phyloP scores from a whole-genome alignment of 2,797 vertebrate species.

The Poeciliopsis turneri region DNA sequence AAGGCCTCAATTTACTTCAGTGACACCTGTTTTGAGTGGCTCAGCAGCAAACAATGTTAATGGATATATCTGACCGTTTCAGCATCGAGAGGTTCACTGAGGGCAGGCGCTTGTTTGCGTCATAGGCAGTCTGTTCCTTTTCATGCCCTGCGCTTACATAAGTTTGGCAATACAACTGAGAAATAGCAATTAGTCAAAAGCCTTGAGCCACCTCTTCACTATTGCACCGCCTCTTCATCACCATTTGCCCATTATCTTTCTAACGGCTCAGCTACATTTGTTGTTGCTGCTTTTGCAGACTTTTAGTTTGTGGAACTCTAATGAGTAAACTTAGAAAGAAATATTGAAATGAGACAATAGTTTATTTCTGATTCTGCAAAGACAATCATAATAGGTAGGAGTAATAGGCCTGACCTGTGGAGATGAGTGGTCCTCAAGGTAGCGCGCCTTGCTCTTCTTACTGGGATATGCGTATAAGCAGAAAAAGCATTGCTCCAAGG shows the following conservation, averaged over 20 bases:
- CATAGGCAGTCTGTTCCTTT: slow-evolving; percentile 25
- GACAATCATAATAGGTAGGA: slow-evolving; percentile 1
- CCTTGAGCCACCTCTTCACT: slow-evolving; percentile 35
- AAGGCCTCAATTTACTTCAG: slow-evolving; percentile 15
- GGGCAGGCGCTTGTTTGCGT: slow-evolving; percentile 12
- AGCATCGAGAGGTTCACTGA: slow-evolving; percentile 10
- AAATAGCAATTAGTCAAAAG: slow-evolving; percentile 41
- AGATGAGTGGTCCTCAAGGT: slow-evolving; percentile 94
- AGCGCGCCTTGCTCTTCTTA: slow-evolving; percentile 98
- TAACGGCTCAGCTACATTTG: slow-evolving; percentile 11
- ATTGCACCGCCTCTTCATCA: slow-evolving; percentile 44
- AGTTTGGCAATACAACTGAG: slow-evolving; percentile 33
- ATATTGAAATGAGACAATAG: background rate
- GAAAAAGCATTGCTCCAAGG: slow-evolving; percentile 96
- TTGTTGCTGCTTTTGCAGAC: slow-evolving; percentile 2
- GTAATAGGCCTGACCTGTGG: slow-evolving; percentile 84
- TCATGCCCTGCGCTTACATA: slow-evolving; percentile 20
- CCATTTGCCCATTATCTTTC: slow-evolving; percentile 19
- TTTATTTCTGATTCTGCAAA: background rate
- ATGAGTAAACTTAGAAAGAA: background rate
- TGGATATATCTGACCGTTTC: slow-evolving; percentile 14
- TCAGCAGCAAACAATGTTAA: slow-evolving; percentile 37
- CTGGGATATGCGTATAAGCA: slow-evolving; percentile 95
- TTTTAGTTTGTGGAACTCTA: slow-evolving; percentile 16
- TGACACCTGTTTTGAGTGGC: slow-evolving; percentile 7